Base-by-base conservation (phyloP, 2,888 invertebrate genomes). In the Cerastis leucographa region DNA sequence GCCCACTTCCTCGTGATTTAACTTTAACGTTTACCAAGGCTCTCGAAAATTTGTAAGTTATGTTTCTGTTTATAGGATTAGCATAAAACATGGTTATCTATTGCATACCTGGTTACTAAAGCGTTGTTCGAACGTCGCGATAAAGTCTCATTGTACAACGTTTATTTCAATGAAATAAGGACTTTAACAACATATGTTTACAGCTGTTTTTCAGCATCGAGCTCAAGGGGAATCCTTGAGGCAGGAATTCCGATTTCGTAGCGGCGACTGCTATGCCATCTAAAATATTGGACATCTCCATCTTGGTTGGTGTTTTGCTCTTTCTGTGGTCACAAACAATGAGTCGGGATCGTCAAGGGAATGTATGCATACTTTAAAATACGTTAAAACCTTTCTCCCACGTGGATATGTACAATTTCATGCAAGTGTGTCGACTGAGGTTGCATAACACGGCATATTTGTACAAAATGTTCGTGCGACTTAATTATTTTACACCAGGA, bases 211-310 rank as follows among this genome's bases (percentile, higher is more conserved):
- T 94, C 85, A 85, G 73, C 84, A 80, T 87, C 78, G 64, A 81
- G 71, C 80, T 87, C 83, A 87, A 80, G 81, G 90, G 87, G 93
- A 94, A 96, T 94, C 95, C 93, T 94, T 92, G 93, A 91, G 91
- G 89, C 90, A 92, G 93, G 95, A 96, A 96, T 96, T 95, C 93
- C 94, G 95, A 95, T 94, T 95, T 94, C 95, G 95, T 95, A 93
- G 94, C 96, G 93, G 94, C 94, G 94, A 96, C 93, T 95, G 96
- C 96, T 96, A 95, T 96, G 96, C 96, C 96, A 96, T 96, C 96
- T 96, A 96, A 96, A 96, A 96, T 96, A 96, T 96, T 96, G 96
- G 96, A 96, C 96, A 96, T 96, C 96, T 96, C 96, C 96, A 96
- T 96, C 96, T 96, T 92, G 93, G 93, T 91, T 94, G 93, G 90